Evolutionary conservation across 2,113 vertebrate genomes (phyloP), one percentile per base, ranked within the genome.

Genomic region (Gallinago media): DNA sequence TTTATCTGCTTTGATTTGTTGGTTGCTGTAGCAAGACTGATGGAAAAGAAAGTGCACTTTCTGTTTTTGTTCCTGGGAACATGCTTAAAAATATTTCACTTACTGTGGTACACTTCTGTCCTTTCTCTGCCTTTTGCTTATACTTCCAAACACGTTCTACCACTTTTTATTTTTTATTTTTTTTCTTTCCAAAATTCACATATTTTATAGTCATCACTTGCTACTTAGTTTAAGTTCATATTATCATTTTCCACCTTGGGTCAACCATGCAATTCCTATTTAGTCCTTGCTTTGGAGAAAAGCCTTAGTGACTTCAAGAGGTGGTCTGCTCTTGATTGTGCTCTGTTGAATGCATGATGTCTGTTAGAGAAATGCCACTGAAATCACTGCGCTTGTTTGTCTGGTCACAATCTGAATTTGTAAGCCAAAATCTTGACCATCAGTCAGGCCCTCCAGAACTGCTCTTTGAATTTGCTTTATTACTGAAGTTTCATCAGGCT

Each of bases 1-100:
- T 90, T 92, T 92, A 59, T 76, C 42, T 90, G 42, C 34, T 74
- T 74, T 80, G 40, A 58, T 80, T 92, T 94, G 21, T 67, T 93
- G 47, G 8, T 70, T 86, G 63, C 63, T 80, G 26, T 70, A 47
- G 55, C 54, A 23, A 72, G 50, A 52, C 31, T 50, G 66, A 59
- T 46, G 50, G 54, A 65, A 78, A 88, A 87, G 40, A 63, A 83
- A 76, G 27, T 12, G 36, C 6, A 11, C 34, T 87, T 81, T 75
- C 32, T 66, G 1, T 80, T 83, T 83, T 81, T 85, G 52, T 84
- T 81, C 15, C 79, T 90, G 66, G 34, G 47, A 86, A 81, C 42
- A 23, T 20, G 19, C 34, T n/a, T 77, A 59, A 89, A 1, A 4
- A 32, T 74, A 47, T 91, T 93, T 65, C 16, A 7, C 79, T 85